Percentiles rank a stretch among this genome's conserved stretches.
Conservation (phyloP, 2,113 vertebrate species). For the Laticauda colubrina region DNA sequence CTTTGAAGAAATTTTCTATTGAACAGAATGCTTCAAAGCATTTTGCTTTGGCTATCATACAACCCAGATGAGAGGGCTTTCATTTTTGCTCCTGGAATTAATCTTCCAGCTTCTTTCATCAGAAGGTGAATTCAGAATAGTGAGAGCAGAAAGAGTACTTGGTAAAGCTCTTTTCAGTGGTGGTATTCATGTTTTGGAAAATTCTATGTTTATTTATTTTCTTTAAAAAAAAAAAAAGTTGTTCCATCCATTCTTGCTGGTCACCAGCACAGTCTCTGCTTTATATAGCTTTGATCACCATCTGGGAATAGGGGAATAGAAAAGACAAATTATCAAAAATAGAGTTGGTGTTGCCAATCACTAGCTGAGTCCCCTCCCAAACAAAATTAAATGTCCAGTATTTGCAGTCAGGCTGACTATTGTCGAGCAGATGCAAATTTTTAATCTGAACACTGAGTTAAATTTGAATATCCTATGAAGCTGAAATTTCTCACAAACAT, state of each 20-base stretch:
- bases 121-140: background rate
- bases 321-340: background rate
- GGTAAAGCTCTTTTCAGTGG: background rate
- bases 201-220: background rate
- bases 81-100: constrained; percentile 33
- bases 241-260: background rate
- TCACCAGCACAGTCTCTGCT: background rate
- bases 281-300: background rate
- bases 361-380: background rate
- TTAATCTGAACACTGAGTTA: background rate
- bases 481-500: background rate
- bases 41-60: constrained; percentile 26
- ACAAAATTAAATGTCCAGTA: background rate
- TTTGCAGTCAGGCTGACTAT: background rate
- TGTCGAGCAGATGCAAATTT: background rate
- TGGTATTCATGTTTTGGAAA: background rate
- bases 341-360: background rate
- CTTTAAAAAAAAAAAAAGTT: background rate
- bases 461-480: background rate
- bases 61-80: constrained; percentile 35
- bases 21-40: constrained; percentile 21
- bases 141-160: background rate
- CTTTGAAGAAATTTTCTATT: constrained; percentile 39
- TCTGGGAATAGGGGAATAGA: background rate
- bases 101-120: constrained; percentile 8